These are phyloP conservation scores for Sebastes cheni DNA, from an alignment of 2,797 vertebrate species.

Conservation along the genomic window DNA sequence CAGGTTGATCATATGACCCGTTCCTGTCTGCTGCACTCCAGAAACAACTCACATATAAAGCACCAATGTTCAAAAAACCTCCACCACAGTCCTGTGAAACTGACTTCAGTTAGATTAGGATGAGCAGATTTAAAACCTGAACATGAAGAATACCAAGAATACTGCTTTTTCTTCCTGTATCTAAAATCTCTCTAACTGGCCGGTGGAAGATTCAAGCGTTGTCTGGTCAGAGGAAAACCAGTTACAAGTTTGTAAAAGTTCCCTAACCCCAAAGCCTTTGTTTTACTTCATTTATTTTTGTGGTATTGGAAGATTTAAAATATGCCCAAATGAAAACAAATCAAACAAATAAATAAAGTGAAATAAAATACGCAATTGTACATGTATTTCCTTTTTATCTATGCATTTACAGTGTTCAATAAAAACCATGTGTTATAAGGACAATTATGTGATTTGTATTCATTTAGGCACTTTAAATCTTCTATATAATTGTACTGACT, in stretches of 20 bases:
- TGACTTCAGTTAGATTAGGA: background rate
- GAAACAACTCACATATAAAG: background rate
- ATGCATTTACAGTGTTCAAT: background rate
- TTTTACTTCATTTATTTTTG: background rate
- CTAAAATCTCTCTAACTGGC: background rate
- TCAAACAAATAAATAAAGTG: background rate
- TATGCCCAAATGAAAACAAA: background rate
- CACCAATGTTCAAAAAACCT: background rate
- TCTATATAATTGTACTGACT: background rate
- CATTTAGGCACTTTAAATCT: background rate
- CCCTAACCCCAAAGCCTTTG: background rate
- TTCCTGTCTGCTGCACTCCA: conserved; percentile 24
- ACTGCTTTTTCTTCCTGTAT: background rate
- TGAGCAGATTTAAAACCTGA: background rate
- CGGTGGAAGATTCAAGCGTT: background rate
- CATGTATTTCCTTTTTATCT: background rate
- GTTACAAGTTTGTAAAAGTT: background rate
- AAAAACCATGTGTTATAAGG: background rate
- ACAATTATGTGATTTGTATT: background rate
- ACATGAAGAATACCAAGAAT: background rate
- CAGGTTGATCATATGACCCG: conserved; percentile 41
- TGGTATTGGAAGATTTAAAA: background rate
- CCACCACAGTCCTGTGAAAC: background rate
- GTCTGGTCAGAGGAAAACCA: background rate
- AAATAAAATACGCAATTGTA: background rate